A percentile compares a stretch with the other conserved stretches of the same genome.
Conservation (phyloP, 2,797 vertebrate genomes). For the Sebastes iracundus region DNA sequence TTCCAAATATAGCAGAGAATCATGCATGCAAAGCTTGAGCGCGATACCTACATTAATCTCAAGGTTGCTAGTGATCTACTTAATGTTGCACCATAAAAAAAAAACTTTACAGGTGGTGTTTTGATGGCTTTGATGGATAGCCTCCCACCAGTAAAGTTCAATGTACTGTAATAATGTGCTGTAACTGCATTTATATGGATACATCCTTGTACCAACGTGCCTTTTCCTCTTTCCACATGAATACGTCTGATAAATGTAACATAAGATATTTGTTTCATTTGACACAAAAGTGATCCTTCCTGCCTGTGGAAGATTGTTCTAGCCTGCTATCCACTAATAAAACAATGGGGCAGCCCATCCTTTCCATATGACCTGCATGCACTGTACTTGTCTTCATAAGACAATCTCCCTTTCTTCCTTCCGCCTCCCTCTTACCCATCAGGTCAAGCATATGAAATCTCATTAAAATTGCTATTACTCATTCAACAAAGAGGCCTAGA, state of each 20-base stretch:
- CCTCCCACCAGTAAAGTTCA: neutral
- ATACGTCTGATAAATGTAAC: neutral
- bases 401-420: neutral
- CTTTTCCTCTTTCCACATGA: neutral
- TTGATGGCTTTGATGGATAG: neutral
- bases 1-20: neutral
- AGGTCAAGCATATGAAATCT: constrained; percentile 56
- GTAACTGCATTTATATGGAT: neutral
- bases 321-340: neutral
- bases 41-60: neutral
- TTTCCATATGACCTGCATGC: neutral
- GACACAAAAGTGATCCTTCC: neutral
- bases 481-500: constrained; percentile 31
- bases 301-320: neutral
- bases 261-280: neutral
- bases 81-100: neutral
- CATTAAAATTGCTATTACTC: constrained; percentile 59
- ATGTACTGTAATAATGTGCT: neutral
- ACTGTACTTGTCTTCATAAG: neutral
- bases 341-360: neutral
- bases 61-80: neutral
- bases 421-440: constrained; percentile 18
- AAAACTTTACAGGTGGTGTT: neutral
- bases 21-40: neutral
- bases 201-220: neutral